Evolutionary conservation across 2,797 vertebrate genomes (phyloP).

Genomic region (Distichodus sexfasciatus): DNA sequence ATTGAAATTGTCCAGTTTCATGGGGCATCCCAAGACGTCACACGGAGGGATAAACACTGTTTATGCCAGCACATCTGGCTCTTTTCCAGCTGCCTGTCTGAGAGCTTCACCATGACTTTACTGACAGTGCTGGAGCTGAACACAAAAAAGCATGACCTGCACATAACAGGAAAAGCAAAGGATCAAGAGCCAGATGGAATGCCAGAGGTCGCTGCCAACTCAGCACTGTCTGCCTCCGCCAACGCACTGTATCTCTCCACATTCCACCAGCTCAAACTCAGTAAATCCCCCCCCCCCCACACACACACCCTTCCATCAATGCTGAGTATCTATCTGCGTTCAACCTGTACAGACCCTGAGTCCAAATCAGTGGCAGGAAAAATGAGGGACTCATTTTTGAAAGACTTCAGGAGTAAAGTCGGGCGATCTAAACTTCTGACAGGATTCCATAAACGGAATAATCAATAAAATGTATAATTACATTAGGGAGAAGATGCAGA

Average conservation of each 20-base stretch:
- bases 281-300: background rate
- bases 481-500: too few species aligned
- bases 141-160: background rate
- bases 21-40: too few species aligned
- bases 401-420: background rate
- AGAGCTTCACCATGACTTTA: background rate
- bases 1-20: too few species aligned
- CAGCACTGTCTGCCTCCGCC: background rate
- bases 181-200: background rate
- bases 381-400: background rate
- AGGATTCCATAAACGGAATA: too few species aligned
- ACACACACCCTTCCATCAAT: background rate
- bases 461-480: too few species aligned
- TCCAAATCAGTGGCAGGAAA: too few species aligned
- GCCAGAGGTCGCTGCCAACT: slow-evolving; percentile 7
- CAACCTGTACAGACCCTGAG: too few species aligned
- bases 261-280: background rate
- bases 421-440: too few species aligned
- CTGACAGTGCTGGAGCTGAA: slow-evolving; percentile 12
- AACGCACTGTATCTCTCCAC: background rate
- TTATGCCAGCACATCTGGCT: background rate
- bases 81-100: background rate
- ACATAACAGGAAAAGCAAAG: slow-evolving; percentile 15
- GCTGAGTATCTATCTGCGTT: too few species aligned
- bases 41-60: background rate